Percentiles rank a stretch among this genome's conserved stretches.
These are phyloP conservation scores for Drosophila oshimai DNA, from an alignment of 1,140 invertebrate genomes.

Conservation along the genomic window DNA sequence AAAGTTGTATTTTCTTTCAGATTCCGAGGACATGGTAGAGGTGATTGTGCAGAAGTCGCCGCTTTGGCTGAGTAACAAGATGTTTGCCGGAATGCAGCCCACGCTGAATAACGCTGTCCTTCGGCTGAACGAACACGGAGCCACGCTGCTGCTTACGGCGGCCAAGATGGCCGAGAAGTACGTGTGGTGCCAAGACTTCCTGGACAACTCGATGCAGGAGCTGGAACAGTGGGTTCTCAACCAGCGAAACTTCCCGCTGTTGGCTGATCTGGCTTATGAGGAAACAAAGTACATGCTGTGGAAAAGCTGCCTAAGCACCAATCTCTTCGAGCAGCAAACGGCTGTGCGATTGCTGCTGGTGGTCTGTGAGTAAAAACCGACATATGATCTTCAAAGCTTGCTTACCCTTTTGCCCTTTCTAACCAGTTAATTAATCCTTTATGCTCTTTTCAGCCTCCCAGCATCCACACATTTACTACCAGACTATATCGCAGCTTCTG, in stretches of 20 bases:
- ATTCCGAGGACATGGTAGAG: constrained; percentile 61
- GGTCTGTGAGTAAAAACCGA: constrained; percentile 64
- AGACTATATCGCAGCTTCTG: constrained; percentile 76
- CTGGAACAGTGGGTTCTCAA: constrained; percentile 75
- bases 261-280: constrained; percentile 69
- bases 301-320: constrained; percentile 71
- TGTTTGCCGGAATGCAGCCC: constrained; percentile 76
- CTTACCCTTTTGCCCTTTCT: too few relatives aligned
- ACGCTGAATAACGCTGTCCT: constrained; percentile 74
- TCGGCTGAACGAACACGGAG: constrained; percentile 63
- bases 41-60: constrained; percentile 66
- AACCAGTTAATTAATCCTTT: too few relatives aligned
- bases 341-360: constrained; percentile 82
- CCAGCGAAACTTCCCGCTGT: constrained; percentile 62
- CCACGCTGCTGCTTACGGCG: constrained; percentile 64
- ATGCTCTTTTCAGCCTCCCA: constrained; percentile 59
- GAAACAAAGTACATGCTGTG: constrained; percentile 75
- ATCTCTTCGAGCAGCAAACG: constrained; percentile 83
- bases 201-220: constrained; percentile 84
- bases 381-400: too few relatives aligned
- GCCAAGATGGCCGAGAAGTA: constrained; percentile 67
- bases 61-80: constrained; percentile 72
- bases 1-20: constrained; percentile 7
- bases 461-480: constrained; percentile 76
- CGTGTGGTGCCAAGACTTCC: constrained; percentile 83